Conservation (phyloP, 2,797 vertebrate genomes). For the Anabacerthia variegaticeps region DNA sequence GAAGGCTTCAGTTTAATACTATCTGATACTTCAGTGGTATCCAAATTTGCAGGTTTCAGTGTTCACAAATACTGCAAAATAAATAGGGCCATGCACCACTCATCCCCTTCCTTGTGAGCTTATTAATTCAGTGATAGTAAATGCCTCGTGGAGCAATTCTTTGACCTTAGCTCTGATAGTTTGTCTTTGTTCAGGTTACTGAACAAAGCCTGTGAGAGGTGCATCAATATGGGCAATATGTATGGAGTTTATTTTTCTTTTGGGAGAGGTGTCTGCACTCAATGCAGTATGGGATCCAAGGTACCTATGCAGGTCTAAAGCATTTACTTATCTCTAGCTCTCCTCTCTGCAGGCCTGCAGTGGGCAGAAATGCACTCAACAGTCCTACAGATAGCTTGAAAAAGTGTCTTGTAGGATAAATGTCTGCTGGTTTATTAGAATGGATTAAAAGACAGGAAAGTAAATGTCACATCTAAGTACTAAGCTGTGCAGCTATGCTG, state of each 20-base stretch:
- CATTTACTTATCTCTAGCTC: background rate
- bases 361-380: background rate
- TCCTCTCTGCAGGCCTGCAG: background rate
- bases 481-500: background rate
- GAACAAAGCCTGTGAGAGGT: background rate
- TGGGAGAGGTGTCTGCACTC: background rate
- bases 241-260: background rate
- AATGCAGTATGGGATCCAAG: background rate
- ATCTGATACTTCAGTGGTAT: background rate
- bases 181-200: background rate
- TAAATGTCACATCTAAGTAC: background rate
- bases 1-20: background rate
- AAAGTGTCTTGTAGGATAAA: background rate
- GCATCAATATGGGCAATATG: background rate
- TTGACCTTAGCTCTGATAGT: background rate
- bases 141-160: background rate
- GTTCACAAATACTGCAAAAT: background rate
- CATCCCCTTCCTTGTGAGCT: background rate
- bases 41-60: background rate
- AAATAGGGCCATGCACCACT: background rate
- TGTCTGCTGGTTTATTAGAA: background rate
- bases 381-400: background rate
- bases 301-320: background rate
- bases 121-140: background rate
- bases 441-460: constrained; percentile 2